A percentile compares a stretch with the other conserved stretches of the same genome.
phyloP scores from a whole-genome alignment of 1,140 invertebrate species.

The Drosophila rhopaloa region DNA sequence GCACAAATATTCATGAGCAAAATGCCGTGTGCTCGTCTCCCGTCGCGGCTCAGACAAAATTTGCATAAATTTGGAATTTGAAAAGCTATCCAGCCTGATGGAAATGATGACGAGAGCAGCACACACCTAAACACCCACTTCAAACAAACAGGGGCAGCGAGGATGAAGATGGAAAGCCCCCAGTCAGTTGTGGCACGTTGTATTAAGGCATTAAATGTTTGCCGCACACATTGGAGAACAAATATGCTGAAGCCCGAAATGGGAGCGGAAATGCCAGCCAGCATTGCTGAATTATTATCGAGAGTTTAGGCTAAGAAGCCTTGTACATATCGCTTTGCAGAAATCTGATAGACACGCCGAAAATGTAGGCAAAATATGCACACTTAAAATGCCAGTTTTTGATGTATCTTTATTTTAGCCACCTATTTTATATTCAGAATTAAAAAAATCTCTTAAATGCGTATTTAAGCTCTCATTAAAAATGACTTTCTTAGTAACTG shows the following conservation, averaged over 20 bases:
- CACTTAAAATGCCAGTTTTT: not conserved
- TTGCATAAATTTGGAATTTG: conserved; percentile 81
- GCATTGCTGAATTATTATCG: conserved; percentile 25
- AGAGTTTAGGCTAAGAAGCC: conserved; percentile 3
- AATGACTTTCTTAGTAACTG: no score
- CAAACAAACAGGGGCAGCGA: conserved; percentile 18
- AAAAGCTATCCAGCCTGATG: conserved; percentile 77
- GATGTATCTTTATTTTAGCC: not conserved
- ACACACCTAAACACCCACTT: conserved; percentile 27
- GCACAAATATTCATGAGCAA: conserved; percentile 77
- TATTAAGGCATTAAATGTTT: conserved; percentile 72
- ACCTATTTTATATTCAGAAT: no score
- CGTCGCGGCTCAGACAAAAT: conserved; percentile 48
- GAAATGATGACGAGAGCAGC: conserved; percentile 69
- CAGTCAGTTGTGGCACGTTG: conserved; percentile 33
- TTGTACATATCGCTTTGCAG: not conserved
- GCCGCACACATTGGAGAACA: conserved; percentile 47
- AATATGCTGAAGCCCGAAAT: conserved; percentile 43
- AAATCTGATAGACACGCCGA: conserved; percentile 4
- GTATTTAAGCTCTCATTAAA: no score
- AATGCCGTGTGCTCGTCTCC: conserved; percentile 48
- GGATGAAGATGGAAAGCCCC: conserved; percentile 55
- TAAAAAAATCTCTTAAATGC: no score
- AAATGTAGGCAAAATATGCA: not conserved
- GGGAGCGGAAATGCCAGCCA: conserved; percentile 10